Evolutionary conservation across 2,888 invertebrate species (phyloP).

Genomic region (Steinernema carpocapsae): DNA sequence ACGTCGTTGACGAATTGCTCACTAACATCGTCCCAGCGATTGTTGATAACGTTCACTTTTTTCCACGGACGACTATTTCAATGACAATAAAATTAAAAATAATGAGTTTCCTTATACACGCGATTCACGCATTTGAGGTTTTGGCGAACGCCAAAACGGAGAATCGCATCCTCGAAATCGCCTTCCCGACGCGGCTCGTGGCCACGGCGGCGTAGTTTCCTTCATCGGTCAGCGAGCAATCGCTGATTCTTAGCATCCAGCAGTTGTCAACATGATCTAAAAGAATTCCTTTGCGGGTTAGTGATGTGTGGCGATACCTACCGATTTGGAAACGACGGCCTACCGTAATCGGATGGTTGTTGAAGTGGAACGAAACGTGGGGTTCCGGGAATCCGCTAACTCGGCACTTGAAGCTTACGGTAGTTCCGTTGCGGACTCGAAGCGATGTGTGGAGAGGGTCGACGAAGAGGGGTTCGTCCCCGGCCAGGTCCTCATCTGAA

Average conservation of each 20-base stretch:
- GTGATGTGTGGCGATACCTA: background rate
- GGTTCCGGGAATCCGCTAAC: slow-evolving; percentile 39
- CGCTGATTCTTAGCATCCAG: slow-evolving; percentile 35
- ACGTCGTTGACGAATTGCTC: slow-evolving; percentile 32
- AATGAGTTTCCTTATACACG: background rate
- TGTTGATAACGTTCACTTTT: slow-evolving; percentile 4
- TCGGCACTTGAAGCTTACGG: slow-evolving; percentile 38
- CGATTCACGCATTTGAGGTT: slow-evolving; percentile 10
- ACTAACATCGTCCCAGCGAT: slow-evolving; percentile 28
- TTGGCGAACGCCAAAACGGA: slow-evolving; percentile 6
- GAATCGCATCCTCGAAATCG: background rate
- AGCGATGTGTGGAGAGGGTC: slow-evolving; percentile 29
- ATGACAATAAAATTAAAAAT: slow-evolving; percentile 4
- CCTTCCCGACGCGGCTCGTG: slow-evolving; percentile 38
- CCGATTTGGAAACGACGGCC: slow-evolving; percentile 29
- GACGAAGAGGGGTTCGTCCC: slow-evolving; percentile 39
- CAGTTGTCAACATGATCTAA: slow-evolving; percentile 34
- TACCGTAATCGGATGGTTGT: slow-evolving; percentile 21
- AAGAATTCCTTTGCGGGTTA: background rate
- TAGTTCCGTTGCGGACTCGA: slow-evolving; percentile 2
- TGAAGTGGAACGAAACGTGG: slow-evolving; percentile 36
- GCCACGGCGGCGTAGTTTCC: slow-evolving; percentile 39
- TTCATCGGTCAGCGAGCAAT: slow-evolving; percentile 18
- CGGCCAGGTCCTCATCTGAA: slow-evolving; percentile 37
- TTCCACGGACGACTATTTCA: too few species aligned